These are phyloP conservation scores for Schizopygopsis malacanthus DNA, from an alignment of 2,797 vertebrate genomes.

Conservation along the genomic window DNA sequence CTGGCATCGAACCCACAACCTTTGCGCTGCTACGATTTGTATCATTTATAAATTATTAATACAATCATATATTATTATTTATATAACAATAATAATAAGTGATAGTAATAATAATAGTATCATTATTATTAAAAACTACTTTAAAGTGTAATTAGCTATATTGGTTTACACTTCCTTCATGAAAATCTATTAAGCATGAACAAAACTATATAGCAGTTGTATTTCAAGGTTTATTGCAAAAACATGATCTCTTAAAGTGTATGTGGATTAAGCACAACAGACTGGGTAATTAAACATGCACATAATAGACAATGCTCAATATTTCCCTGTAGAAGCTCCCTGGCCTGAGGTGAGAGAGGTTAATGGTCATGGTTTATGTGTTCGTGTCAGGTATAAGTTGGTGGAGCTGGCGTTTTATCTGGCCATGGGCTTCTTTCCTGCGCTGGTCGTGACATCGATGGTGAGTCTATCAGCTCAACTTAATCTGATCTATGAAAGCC, in stretches of 20 bases:
- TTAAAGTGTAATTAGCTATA: not conserved
- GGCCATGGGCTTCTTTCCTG: slow-evolving; percentile 97
- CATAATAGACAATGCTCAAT: not conserved
- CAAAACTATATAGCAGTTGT: not conserved
- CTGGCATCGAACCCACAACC: too few species aligned
- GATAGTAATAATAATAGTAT: too few species aligned
- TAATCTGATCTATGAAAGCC: not conserved
- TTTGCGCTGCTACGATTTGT: not conserved
- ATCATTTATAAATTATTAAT: not conserved
- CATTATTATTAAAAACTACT: not conserved
- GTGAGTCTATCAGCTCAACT: slow-evolving; percentile 74
- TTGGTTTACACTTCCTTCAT: not conserved
- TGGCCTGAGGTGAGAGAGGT: not conserved
- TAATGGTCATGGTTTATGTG: not conserved
- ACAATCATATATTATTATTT: not conserved
- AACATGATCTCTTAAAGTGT: not conserved
- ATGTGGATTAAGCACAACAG: not conserved
- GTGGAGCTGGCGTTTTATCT: slow-evolving; percentile 96
- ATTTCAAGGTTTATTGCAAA: not conserved
- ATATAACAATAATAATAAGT: too few species aligned
- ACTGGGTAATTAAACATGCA: not conserved
- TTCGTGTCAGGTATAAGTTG: slow-evolving; percentile 88
- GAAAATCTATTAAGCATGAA: not conserved
- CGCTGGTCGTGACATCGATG: slow-evolving; percentile 94
- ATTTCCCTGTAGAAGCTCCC: not conserved